phyloP scores from a whole-genome alignment of 2,888 invertebrate species.

The Pseudococcus jackbeardsleyi region DNA sequence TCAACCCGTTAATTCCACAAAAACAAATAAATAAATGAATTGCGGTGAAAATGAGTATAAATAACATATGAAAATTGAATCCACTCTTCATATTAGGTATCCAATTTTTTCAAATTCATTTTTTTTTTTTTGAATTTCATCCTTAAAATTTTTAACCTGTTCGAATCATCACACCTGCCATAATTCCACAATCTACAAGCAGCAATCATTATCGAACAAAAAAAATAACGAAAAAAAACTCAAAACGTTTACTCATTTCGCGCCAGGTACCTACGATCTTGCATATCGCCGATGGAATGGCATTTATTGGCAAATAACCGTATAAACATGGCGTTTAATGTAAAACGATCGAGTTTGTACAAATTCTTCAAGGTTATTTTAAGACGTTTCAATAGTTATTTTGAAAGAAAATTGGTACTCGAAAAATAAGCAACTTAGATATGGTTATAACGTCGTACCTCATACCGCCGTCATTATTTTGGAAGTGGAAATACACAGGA shows the following conservation, averaged over 20 bases:
- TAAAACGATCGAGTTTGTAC: conserved; percentile 59
- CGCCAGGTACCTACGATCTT: neutral
- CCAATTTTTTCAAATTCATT: too few relatives aligned
- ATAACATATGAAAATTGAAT: too few relatives aligned
- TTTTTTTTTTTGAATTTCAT: too few relatives aligned
- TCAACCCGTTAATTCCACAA: neutral
- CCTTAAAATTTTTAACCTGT: too few relatives aligned
- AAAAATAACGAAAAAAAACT: neutral
- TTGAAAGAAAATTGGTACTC: conserved; percentile 56
- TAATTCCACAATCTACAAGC: neutral
- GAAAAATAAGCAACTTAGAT: conserved; percentile 62
- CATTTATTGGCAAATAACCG: conserved; percentile 55
- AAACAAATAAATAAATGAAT: neutral
- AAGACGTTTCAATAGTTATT: conserved; percentile 49
- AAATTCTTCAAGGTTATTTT: conserved; percentile 61
- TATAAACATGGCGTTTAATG: conserved; percentile 62
- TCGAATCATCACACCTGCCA: too few relatives aligned
- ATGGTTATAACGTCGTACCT: conserved; percentile 52
- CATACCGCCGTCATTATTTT: conserved; percentile 50
- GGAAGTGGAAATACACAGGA: neutral
- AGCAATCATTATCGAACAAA: neutral
- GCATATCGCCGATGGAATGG: conserved; percentile 21
- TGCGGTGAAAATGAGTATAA: too few relatives aligned
- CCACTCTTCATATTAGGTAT: too few relatives aligned
- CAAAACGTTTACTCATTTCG: neutral